Evolutionary conservation across 2,888 invertebrate genomes (phyloP), one percentile per base, ranked within the genome.

Genomic region (Pristionchus arcanus): DNA sequence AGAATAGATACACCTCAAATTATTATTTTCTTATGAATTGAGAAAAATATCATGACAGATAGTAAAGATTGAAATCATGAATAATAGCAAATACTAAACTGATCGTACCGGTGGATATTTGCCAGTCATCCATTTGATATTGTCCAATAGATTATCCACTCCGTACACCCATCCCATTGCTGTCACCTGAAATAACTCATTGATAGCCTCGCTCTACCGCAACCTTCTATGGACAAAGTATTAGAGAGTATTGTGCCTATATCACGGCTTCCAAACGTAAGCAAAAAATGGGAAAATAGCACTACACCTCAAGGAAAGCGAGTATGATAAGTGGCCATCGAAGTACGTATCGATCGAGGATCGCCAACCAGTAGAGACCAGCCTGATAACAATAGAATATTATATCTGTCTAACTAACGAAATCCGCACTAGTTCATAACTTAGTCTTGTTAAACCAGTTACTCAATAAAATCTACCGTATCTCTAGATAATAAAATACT

Each of bases 111-210:
- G 95, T n/a, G 95, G 95, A 90, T 96, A 96, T 91, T 96, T 96
- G 63, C 97, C 96, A 71, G 96, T 96, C 96, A 97, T 93, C 96
- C 92, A 95, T 90, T 96, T 95, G 74, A 96, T 96, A 92, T 96
- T 96, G 77, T 95, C 95, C 91, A 96, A 91, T 92, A 96, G 96
- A 81, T 96, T 95, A 89, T 96, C 96, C 59, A 95, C 95, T 13
- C 95, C 96, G 95, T 89, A 89, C 81, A 89, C 85, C 59, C 89
- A 91, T 84, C 55, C 59, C 49, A 77, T 66, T 28, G 81, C 66
- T 21, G 53, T 89, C 28, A 89, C 83, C 85, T 89, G 34, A 66
- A 34, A 83, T n/a, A 71, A 31, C 11, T 71, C 42, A 13, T 49
- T 49, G 7, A 13, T 71, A 2, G 34, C 15, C 4, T 28, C 9